Conservation (phyloP, 1,140 invertebrate species). For the Pectinophora gossypiella region DNA sequence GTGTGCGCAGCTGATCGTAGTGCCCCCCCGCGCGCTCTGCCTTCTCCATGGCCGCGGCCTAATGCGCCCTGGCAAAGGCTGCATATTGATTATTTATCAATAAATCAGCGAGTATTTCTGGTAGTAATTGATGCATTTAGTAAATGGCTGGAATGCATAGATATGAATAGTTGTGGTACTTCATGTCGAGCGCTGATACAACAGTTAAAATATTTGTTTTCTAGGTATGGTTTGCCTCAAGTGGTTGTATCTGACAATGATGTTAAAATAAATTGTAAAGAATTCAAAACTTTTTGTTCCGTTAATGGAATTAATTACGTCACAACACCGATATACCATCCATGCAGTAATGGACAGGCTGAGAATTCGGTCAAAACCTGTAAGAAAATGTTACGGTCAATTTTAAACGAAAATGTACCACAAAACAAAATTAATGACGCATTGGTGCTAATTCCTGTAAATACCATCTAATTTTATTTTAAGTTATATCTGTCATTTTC, state of each 20-base stretch:
- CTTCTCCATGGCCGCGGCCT: neutral
- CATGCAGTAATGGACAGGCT: neutral
- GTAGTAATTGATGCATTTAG: constrained; percentile 1
- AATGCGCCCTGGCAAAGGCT: neutral
- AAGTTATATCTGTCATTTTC: too few species aligned
- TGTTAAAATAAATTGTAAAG: neutral
- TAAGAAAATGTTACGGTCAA: constrained; percentile 4
- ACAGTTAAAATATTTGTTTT: constrained; percentile 1
- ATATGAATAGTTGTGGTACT: neutral
- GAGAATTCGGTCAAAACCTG: constrained; percentile 3
- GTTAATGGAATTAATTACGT: neutral
- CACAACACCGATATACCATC: constrained; percentile 4
- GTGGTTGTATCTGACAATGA: constrained; percentile 3
- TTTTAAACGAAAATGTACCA: neutral
- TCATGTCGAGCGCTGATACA: neutral
- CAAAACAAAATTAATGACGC: too few species aligned
- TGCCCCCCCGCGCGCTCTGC: neutral
- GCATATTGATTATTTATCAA: constrained; percentile 2
- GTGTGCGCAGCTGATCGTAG: neutral
- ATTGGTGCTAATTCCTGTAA: too few species aligned
- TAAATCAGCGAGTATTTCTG: neutral
- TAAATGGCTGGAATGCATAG: constrained; percentile 9
- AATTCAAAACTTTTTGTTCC: constrained; percentile 1
- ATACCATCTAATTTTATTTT: too few species aligned
- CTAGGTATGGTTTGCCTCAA: neutral